Evolutionary conservation across 2,888 invertebrate species (phyloP), one percentile per base, ranked within the genome.

Genomic region (Synergus umbraculus): DNA sequence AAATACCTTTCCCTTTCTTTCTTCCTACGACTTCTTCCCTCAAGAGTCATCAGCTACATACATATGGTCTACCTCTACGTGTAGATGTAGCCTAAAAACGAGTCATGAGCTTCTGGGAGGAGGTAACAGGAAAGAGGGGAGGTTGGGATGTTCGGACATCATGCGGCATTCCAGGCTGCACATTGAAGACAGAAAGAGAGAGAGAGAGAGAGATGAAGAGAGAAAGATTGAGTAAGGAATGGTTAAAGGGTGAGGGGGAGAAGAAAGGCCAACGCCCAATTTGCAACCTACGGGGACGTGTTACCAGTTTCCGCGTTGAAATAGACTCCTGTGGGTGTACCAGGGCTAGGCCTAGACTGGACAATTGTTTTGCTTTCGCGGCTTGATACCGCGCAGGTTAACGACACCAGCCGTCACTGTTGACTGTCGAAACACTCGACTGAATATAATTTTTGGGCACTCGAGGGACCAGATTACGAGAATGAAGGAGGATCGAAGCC

Each of bases 351-450:
- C 83, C 86, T 88, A 86, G 85, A 85, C 76, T 83, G 88, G 87
- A 88, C 90, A 89, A 90, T 89, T 88, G 87, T 86, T 90, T 89
- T 84, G 76, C 87, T 80, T 83, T 82, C 69, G 83, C 82, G 46
- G 46, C 76, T 65, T 80, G 82, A 84, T 80, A 80, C 81, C 86
- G 88, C 83, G 81, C 87, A 89, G 91, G 91, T 91, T 89, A 91
- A 91, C 86, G 91, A 91, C 91, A 91, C 90, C 73, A 85, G 83
- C 78, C 69, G 49, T 82, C 76, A 80, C 83, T 84, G 89, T 89
- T 89, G 89, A 80, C 82, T 84, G 89, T 89, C 89, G 89, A 89
- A 91, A 91, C 86, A 86, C 87, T 85, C 86, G 82, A 84, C 83
- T 86, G 90, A 89, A 91, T 89, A 89, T 90, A 87, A 87, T 89